Evolutionary conservation across 2,888 invertebrate genomes (phyloP).

Genomic region (Trachelus troglodyta): DNA sequence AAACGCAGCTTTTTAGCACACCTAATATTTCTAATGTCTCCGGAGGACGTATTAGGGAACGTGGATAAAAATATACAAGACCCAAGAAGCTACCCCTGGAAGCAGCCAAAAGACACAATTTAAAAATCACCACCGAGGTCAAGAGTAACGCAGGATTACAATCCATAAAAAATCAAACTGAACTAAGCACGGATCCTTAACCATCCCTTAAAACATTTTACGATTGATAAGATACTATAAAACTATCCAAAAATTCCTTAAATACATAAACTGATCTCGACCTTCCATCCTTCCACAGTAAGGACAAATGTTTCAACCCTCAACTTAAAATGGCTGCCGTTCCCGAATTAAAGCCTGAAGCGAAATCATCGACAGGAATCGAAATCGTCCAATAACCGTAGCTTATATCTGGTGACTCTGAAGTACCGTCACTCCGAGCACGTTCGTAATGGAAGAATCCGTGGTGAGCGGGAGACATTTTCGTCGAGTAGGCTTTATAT

Average conservation of each 20-base stretch:
- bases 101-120: not conserved
- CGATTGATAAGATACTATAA: not conserved
- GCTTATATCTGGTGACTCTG: conserved; percentile 13
- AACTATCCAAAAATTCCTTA: not conserved
- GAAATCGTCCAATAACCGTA: not conserved
- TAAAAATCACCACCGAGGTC: not conserved
- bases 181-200: not conserved
- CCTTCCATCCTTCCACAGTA: not conserved
- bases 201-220: not conserved
- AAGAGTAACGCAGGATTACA: not conserved
- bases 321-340: not conserved
- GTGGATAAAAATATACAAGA: not conserved
- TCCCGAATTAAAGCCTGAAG: not conserved
- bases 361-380: not conserved
- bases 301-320: not conserved
- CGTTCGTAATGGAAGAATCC: not conserved
- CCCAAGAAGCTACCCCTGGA: not conserved
- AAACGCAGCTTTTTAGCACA: conserved; percentile 37
- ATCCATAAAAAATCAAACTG: not conserved
- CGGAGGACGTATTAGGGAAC: not conserved
- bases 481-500: conserved; percentile 52
- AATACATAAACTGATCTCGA: not conserved
- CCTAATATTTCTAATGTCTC: conserved; percentile 36
- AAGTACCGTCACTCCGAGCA: not conserved
- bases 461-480: conserved; percentile 20